These are phyloP conservation scores for Macropis europaea DNA, from an alignment of 2,888 invertebrate species.

Conservation along the genomic window DNA sequence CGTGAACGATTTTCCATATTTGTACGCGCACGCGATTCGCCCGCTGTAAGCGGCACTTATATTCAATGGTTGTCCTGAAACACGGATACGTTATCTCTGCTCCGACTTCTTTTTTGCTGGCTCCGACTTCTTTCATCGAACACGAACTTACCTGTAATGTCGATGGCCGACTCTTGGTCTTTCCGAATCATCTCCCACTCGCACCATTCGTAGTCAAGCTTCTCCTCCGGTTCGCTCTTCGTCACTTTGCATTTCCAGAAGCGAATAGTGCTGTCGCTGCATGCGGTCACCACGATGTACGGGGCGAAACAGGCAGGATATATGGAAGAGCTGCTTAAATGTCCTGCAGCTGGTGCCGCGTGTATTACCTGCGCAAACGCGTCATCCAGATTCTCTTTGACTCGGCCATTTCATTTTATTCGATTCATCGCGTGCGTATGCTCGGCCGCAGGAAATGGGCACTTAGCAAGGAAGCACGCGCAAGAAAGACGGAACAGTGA, in stretches of 20 bases:
- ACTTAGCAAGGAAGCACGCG: neutral
- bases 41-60: conserved; percentile 99
- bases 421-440: too few relatives aligned
- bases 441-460: too few relatives aligned
- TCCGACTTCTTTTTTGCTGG: neutral
- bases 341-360: conserved; percentile 97
- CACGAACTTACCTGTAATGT: conserved; percentile 85
- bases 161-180: conserved; percentile 84
- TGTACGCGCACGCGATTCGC: conserved; percentile 97
- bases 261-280: conserved; percentile 94
- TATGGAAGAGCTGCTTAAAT: conserved; percentile 97
- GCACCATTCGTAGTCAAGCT: conserved; percentile 87
- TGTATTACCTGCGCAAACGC: conserved; percentile 85
- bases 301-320: conserved; percentile 99
- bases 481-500: too few relatives aligned
- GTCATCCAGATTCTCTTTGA: too few relatives aligned
- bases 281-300: conserved; percentile 96
- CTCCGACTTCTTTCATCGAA: neutral
- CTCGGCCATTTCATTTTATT: too few relatives aligned
- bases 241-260: conserved; percentile 92
- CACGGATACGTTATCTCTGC: conserved; percentile 12
- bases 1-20: conserved; percentile 94
- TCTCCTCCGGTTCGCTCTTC: conserved; percentile 80
- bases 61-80: conserved; percentile 90
- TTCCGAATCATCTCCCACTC: conserved; percentile 95